These are phyloP conservation scores for Morpho achilles DNA, from an alignment of 2,888 invertebrate species.

Conservation along the genomic window DNA sequence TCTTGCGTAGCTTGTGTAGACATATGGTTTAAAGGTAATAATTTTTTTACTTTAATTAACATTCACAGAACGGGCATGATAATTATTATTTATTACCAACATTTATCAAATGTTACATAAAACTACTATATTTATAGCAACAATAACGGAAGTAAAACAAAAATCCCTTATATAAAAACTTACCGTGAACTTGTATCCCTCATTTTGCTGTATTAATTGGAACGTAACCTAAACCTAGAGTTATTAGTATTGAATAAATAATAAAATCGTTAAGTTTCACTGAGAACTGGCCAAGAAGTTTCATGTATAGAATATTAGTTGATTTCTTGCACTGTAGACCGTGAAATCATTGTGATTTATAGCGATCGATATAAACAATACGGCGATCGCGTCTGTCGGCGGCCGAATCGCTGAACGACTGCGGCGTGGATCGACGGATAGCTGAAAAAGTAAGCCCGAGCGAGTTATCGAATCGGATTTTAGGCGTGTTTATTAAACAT, in stretches of 20 bases:
- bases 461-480: not conserved
- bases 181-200: slow-evolving; percentile 26
- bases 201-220: slow-evolving; percentile 17
- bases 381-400: slow-evolving; percentile 29
- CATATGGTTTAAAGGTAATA: no score
- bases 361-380: slow-evolving; percentile 42
- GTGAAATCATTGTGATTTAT: slow-evolving; percentile 50
- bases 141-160: no score
- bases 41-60: no score
- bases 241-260: slow-evolving; percentile 1
- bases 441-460: slow-evolving; percentile 1
- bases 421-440: slow-evolving; percentile 20
- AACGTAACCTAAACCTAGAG: slow-evolving; percentile 1
- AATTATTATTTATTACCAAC: no score
- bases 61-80: no score
- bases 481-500: not conserved
- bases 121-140: no score
- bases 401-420: slow-evolving; percentile 33
- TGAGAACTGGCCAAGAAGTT: not conserved
- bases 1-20: no score
- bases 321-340: slow-evolving; percentile 27
- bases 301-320: not conserved
- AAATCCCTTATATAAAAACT: slow-evolving; percentile 2
- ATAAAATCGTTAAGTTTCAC: slow-evolving; percentile 3
- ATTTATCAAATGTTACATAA: no score